phyloP scores from a whole-genome alignment of 1,140 invertebrate species.

The Cardiocondyla obscurior region DNA sequence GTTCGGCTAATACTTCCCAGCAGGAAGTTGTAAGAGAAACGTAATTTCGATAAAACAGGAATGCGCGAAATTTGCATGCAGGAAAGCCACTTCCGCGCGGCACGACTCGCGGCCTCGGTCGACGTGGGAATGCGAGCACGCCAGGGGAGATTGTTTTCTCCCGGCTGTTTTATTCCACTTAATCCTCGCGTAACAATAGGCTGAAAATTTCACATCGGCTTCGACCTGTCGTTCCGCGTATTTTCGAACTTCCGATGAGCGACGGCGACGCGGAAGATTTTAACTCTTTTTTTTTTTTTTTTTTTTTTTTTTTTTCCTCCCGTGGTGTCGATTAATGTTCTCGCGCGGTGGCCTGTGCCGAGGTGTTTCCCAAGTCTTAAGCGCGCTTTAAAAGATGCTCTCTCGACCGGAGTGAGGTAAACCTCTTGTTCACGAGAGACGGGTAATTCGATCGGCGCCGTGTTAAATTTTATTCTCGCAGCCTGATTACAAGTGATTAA shows the following conservation, averaged over 20 bases:
- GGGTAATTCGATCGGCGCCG: conserved; percentile 3
- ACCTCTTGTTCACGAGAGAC: not conserved
- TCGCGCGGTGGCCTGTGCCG: not conserved
- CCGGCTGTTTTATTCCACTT: not conserved
- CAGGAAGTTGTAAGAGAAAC: conserved; percentile 51
- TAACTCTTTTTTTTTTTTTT: not conserved
- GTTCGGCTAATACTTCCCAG: conserved; percentile 15
- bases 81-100: conserved; percentile 32
- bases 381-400: not conserved
- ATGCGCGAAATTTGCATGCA: conserved; percentile 50
- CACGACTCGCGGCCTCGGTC: not conserved
- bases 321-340: not conserved
- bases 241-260: not conserved
- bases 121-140: conserved; percentile 32
- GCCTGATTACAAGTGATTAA: conserved; percentile 41
- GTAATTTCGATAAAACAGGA: conserved; percentile 33
- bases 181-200: not conserved
- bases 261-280: not conserved
- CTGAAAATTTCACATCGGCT: not conserved
- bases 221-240: not conserved
- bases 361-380: not conserved
- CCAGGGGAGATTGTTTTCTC: conserved; percentile 41
- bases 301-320: too few species aligned
- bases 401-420: not conserved
- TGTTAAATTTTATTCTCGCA: conserved; percentile 47